Conservation (phyloP, 2,113 vertebrate species). For the Antechinus stuartii region DNA sequence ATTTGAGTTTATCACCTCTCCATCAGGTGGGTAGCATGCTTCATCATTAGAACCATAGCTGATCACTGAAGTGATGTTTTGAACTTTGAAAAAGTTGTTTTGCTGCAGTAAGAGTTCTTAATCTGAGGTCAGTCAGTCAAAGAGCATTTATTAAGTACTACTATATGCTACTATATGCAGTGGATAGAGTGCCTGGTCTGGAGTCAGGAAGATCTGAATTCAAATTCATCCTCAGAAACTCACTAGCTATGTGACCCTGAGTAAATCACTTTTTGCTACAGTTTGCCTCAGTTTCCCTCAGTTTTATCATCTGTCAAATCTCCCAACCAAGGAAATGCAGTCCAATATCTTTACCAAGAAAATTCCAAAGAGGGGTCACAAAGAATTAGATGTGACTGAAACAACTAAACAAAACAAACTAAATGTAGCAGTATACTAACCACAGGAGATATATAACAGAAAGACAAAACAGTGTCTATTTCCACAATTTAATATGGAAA, state of each 20-base stretch:
- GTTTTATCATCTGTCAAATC: neutral
- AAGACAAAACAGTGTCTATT: neutral
- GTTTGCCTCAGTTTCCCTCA: neutral
- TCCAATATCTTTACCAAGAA: neutral
- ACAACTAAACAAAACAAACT: neutral
- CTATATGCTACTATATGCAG: neutral
- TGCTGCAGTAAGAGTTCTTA: neutral
- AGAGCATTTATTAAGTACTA: neutral
- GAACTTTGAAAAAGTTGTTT: neutral
- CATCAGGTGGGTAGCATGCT: neutral
- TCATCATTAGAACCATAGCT: neutral
- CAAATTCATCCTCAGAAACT: neutral
- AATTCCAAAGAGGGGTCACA: neutral
- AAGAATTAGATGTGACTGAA: neutral
- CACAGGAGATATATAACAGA: neutral
- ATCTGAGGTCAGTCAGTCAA: neutral
- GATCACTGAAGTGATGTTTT: neutral
- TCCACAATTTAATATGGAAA: neutral
- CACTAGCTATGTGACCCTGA: neutral
- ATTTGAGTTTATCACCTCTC: neutral
- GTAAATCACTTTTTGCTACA: neutral
- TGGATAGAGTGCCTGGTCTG: neutral
- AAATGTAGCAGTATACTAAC: neutral
- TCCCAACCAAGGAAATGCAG: neutral
- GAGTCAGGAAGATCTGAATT: neutral